Base-by-base conservation (phyloP, 2,113 vertebrate species). In the Carlito syrichta region DNA sequence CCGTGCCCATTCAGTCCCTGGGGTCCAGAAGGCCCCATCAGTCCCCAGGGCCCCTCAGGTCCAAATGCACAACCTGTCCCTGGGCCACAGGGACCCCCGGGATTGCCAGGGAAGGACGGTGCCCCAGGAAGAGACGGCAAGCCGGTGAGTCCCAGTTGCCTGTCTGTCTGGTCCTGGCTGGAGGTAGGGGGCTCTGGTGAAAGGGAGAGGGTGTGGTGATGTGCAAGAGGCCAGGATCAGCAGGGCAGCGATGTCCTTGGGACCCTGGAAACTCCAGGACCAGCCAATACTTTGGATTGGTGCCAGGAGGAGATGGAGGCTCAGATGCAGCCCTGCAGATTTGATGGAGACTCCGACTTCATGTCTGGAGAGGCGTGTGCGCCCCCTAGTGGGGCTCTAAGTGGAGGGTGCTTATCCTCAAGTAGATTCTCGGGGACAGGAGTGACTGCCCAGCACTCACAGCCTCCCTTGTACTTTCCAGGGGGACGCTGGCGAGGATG, bases 401-500 rank as follows among this genome's bases (percentile, higher is more conserved):
- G 25, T 1, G 5, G 0, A 0, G 3, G 43, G 52, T 10, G 13
- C 40, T 0, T 14, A 5, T 78, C 19, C 0, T 0, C 0, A 40
- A n/a, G 48, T 4, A 5, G 48, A 13, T 13, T 4, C 4, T 1
- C 43, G 2, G 32, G 81, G 22, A 13, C 19, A 0, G 2, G 1
- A 2, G 20, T 7, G 9, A 1, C 25, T 38, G 25, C 11, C 7
- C 0, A 1, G 45, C 52, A 2, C 86, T 91, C 2, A 48, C 5
- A 56, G 43, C 68, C 62, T n/a, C 3, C 97, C 90, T 82, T 97
- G 38, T 79, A 54, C 10, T 1, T 66, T 97, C 43, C 95, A 99
- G 99, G 99, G 99, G 0, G 99, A 99, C 97, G 99, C 99, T 8
- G 99, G 99, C 0, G 99, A 99, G 98, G 99, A 99, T 0, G 99